Evolutionary conservation across 2,113 vertebrate species (phyloP).

Genomic region (Empidonax traillii): DNA sequence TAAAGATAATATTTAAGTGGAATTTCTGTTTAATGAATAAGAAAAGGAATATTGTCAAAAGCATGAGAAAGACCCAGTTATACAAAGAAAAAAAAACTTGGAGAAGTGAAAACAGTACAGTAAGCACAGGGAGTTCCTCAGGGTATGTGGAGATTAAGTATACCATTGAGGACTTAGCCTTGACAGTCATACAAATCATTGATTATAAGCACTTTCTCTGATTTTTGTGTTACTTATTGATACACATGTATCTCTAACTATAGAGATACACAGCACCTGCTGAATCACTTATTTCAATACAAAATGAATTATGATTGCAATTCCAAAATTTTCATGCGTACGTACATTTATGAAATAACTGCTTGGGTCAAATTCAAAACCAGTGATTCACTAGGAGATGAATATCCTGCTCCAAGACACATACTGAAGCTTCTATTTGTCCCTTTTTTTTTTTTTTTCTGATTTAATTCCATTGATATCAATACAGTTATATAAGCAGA

Average conservation of each 20-base stretch:
- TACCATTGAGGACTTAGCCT: neutral
- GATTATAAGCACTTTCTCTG: neutral
- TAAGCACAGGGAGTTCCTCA: neutral
- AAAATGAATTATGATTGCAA: neutral
- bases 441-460: neutral
- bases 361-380: neutral
- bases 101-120: neutral
- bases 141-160: neutral
- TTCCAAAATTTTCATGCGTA: neutral
- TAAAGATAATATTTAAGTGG: neutral
- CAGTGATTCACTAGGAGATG: neutral
- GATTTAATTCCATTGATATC: neutral
- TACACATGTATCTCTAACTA: neutral
- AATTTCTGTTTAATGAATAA: neutral
- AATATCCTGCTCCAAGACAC: neutral
- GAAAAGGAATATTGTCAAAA: neutral
- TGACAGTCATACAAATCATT: neutral
- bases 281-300: neutral
- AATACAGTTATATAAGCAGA: neutral
- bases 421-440: neutral
- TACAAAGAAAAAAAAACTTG: neutral
- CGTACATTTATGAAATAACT: neutral
- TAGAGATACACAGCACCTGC: neutral
- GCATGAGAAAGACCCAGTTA: neutral
- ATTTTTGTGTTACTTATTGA: neutral